A percentile compares a stretch with the other conserved stretches of the same genome.
Conservation (phyloP, 2,113 vertebrate genomes). For the Dissostichus mawsoni region DNA sequence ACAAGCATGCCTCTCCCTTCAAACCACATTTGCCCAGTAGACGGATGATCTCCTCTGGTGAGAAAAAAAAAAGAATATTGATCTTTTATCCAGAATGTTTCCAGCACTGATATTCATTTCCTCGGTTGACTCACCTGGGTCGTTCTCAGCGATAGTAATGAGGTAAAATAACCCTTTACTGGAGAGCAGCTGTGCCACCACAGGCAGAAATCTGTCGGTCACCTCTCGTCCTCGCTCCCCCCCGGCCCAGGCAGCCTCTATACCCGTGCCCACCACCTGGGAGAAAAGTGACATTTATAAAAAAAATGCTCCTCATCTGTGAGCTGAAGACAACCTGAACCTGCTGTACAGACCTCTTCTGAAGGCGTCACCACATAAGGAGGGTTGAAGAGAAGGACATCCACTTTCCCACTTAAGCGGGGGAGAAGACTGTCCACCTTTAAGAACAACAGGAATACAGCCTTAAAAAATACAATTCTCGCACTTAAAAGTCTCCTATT, state of each 20-base stretch:
- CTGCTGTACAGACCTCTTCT: slow-evolving; percentile 86
- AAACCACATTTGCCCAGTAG: slow-evolving; percentile 83
- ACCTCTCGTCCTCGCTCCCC: slow-evolving; percentile 92
- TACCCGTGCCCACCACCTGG: slow-evolving; percentile 89
- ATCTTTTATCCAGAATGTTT: too few species aligned
- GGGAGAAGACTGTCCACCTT: slow-evolving; percentile 89
- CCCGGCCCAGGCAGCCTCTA: slow-evolving; percentile 95
- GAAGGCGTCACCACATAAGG: slow-evolving; percentile 95
- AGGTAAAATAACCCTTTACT: slow-evolving; percentile 90
- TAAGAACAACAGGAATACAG: rapidly evolving
- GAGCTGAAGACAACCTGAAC: not conserved
- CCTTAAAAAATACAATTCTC: rapidly evolving
- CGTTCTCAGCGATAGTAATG: slow-evolving; percentile 90
- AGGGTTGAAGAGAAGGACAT: slow-evolving; percentile 95
- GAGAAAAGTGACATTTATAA: not conserved
- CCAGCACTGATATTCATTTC: rapidly evolving
- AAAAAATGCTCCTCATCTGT: not conserved
- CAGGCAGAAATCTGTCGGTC: slow-evolving; percentile 90
- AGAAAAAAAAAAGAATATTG: not conserved
- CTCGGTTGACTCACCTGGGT: slow-evolving; percentile 85
- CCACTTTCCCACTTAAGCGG: slow-evolving; percentile 89
- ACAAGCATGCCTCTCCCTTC: slow-evolving; percentile 81
- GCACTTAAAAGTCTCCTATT: too few species aligned
- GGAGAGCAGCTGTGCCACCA: slow-evolving; percentile 88
- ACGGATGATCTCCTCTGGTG: slow-evolving; percentile 89